Base-by-base conservation (phyloP, 2,113 vertebrate genomes). In the Psittacula cyanocephala region DNA sequence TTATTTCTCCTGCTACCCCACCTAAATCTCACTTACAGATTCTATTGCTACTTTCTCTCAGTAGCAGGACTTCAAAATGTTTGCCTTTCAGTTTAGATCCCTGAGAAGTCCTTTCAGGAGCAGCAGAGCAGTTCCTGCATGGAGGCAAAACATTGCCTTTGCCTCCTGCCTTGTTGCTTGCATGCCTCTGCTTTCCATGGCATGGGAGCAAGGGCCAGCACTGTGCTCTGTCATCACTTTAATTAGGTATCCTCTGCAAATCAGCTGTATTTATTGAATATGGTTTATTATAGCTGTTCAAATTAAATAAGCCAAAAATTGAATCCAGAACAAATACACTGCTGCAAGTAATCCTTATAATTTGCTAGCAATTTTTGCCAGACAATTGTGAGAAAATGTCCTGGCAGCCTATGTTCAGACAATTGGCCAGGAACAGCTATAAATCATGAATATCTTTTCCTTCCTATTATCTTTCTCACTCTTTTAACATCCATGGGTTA, bases 231-330 rank as follows among this genome's bases (percentile, higher is more conserved):
- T 52, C 70, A 68, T 83, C 4, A 1, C 76, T 81, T 78, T 92
- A 81, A 87, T 95, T 88, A 81, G 64, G 28, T 78, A 50, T 90
- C 80, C 88, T 83, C 82, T 93, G 65, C 62, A 86, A 57, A 88
- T 90, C 76, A 71, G 69, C 86, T 88, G 74, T 60, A 90, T 90
- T 93, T 86, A 92, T 84, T 64, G 63, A 84, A 69, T 83, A 50
- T 84, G 62, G 64, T 92, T 93, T 86, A 89, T 95, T 93, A 93
- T 13, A 93, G 90, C 90, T 84, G 85, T 71, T 94, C 86, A 91
- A 93, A 95, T 95, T 86, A 96, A 96, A 93, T 91, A 94, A 92
- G 91, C 81, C 83, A 84, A 95, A 94, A 95, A 92, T 41, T 75
- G 65, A 92, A 94, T 89, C 65, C 86, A 76, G 96, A 95, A 92